phyloP scores from a whole-genome alignment of 2,888 invertebrate genomes.

The Folsomia candida region DNA sequence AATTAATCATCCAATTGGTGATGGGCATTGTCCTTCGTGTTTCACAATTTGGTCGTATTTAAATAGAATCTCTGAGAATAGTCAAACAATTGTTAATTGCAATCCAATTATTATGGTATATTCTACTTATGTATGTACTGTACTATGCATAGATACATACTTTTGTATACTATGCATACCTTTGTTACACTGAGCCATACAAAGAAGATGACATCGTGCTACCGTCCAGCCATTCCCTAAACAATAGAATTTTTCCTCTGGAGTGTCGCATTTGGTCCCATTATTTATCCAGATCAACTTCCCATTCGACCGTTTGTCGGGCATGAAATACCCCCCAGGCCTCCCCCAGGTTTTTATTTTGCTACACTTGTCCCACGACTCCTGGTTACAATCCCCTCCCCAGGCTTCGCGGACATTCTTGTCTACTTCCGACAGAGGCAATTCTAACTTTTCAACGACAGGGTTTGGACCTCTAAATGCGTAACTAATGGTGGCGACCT shows the following conservation, averaged over 20 bases:
- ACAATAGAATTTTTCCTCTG: conserved; percentile 19
- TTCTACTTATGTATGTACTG: no score
- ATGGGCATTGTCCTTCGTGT: conserved; percentile 30
- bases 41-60: conserved; percentile 24
- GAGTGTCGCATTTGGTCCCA: background rate
- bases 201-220: conserved; percentile 40
- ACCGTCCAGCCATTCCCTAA: conserved; percentile 36
- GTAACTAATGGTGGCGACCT: no score
- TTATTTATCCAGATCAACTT: conserved; percentile 16
- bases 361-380: conserved; percentile 33
- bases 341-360: conserved; percentile 27
- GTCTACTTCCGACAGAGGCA: conserved; percentile 19
- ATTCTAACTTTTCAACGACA: no score
- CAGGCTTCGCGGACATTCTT: conserved; percentile 28
- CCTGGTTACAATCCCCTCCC: conserved; percentile 35
- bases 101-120: no score
- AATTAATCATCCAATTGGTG: no score
- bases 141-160: no score
- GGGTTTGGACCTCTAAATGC: no score
- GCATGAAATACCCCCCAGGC: conserved; percentile 29
- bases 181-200: conserved; percentile 40
- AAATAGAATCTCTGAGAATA: conserved; percentile 22
- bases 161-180: no score
- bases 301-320: conserved; percentile 26
- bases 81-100: no score